These are phyloP conservation scores for Puffinus mauretanicus DNA, from an alignment of 2,113 vertebrate genomes.

Conservation along the genomic window DNA sequence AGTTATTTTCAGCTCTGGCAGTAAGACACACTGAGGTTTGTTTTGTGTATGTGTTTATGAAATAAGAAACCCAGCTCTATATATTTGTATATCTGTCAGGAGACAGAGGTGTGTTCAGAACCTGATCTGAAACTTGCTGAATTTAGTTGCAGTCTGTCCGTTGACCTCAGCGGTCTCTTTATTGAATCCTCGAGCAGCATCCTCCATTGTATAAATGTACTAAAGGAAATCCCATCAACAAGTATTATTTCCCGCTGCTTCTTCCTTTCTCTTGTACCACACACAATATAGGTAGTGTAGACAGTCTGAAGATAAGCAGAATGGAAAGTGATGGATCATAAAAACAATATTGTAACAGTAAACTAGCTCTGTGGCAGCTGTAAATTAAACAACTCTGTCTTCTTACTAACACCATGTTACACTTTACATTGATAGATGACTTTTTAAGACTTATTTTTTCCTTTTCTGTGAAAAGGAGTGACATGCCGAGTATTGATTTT, in stretches of 20 bases:
- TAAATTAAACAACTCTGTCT: constrained; percentile 56
- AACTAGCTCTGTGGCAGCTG: constrained; percentile 15
- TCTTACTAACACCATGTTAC: constrained; percentile 3
- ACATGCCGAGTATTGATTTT: constrained; percentile 51
- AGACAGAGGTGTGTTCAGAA: neutral
- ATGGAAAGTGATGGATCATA: constrained; percentile 46
- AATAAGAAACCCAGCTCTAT: neutral
- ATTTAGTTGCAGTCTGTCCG: neutral
- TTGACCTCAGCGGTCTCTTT: constrained; percentile 2
- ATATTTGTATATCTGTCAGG: neutral
- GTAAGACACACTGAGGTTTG: neutral
- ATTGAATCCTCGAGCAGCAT: constrained; percentile 11
- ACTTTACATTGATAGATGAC: constrained; percentile 55
- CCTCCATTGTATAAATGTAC: constrained; percentile 9
- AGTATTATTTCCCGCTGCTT: constrained; percentile 51
- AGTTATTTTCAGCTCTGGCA: neutral
- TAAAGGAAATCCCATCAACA: constrained; percentile 62
- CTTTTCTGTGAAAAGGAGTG: constrained; percentile 48
- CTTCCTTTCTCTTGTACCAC: neutral
- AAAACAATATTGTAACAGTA: constrained; percentile 20
- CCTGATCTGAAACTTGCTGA: neutral
- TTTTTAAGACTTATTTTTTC: constrained; percentile 40
- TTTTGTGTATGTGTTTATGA: neutral
- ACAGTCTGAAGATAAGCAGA: neutral
- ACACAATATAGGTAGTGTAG: neutral